Evolutionary conservation across 1,140 invertebrate species (phyloP).

Genomic region (Tyrophagus putrescentiae): DNA sequence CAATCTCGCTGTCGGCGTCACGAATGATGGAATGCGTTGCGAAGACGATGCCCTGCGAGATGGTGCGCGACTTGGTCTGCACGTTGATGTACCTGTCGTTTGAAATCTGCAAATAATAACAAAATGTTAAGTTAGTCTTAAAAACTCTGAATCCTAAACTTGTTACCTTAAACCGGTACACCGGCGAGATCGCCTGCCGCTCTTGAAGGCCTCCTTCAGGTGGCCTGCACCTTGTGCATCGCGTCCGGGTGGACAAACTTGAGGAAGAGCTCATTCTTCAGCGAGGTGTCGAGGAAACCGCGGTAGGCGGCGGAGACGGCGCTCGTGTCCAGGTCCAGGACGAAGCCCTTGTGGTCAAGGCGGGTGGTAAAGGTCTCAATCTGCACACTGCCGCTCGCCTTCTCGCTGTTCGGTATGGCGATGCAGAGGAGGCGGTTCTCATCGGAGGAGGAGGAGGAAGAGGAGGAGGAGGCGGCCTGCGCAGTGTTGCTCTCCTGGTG

Average conservation of each 20-base stretch:
- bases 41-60: conserved; percentile 56
- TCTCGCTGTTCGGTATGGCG: conserved; percentile 63
- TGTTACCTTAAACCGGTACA: conserved; percentile 47
- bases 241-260: conserved; percentile 60
- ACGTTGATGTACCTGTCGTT: conserved; percentile 63
- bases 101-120: conserved; percentile 39
- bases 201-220: conserved; percentile 53
- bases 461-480: background rate
- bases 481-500: too few species aligned
- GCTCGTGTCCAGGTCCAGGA: conserved; percentile 56
- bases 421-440: conserved; percentile 59
- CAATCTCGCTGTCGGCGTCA: conserved; percentile 32
- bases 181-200: conserved; percentile 51
- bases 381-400: conserved; percentile 38
- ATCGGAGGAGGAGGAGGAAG: background rate
- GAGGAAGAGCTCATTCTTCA: conserved; percentile 51
- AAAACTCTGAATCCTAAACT: background rate
- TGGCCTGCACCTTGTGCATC: conserved; percentile 52
- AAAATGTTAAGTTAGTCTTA: background rate
- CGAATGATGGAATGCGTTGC: conserved; percentile 67
- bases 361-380: conserved; percentile 82
- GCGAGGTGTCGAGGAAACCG: conserved; percentile 51
- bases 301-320: conserved; percentile 47
- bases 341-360: conserved; percentile 65
- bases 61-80: conserved; percentile 59